Conservation (phyloP, 2,797 vertebrate species). For the Salmo trutta region DNA sequence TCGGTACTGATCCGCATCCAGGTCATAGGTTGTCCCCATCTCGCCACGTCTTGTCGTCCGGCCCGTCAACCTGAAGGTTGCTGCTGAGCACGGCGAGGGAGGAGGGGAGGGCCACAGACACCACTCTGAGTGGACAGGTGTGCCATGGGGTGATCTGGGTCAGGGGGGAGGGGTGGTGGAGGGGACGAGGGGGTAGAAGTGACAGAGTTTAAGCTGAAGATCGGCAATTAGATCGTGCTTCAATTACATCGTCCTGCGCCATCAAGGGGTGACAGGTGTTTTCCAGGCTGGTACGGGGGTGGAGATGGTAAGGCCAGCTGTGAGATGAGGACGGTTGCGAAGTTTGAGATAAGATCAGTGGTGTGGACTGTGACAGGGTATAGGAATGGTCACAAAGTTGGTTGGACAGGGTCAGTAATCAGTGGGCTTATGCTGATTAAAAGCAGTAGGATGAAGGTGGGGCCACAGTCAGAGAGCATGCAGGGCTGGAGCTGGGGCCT, state of each 20-base stretch:
- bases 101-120: slow-evolving; percentile 39
- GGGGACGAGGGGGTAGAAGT: not conserved
- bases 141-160: slow-evolving; percentile 34
- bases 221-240: not conserved
- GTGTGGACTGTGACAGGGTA: not conserved
- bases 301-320: not conserved
- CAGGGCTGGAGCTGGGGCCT: not conserved
- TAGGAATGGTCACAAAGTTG: not conserved
- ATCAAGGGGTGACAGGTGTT: slow-evolving; percentile 4
- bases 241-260: slow-evolving; percentile 26
- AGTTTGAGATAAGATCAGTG: not conserved
- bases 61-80: slow-evolving; percentile 71
- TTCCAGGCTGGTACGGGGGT: not conserved
- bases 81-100: slow-evolving; percentile 45
- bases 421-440: not conserved
- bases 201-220: not conserved
- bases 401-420: not conserved
- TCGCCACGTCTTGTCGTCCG: slow-evolving; percentile 58
- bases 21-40: slow-evolving; percentile 61
- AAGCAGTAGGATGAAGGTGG: not conserved
- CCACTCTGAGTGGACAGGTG: slow-evolving; percentile 45
- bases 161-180: not conserved
- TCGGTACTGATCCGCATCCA: slow-evolving; percentile 47
- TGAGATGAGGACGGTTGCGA: not conserved
- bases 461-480: not conserved